A percentile compares a stretch with the other conserved stretches of the same genome.
phyloP scores from a whole-genome alignment of 2,888 invertebrate genomes.

The Crepidodera aurea region DNA sequence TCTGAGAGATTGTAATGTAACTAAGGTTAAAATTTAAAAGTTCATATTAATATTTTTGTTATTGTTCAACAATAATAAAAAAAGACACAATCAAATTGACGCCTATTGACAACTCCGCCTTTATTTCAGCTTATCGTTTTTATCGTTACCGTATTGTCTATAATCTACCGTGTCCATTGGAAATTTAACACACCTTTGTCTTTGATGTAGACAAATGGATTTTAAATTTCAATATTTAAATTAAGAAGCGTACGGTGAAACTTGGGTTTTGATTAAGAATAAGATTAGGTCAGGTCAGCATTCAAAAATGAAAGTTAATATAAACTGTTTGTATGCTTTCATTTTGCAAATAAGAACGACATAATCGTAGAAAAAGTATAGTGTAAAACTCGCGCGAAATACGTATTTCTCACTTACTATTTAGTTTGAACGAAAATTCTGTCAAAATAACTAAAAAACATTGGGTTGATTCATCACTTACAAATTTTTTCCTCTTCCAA shows the following conservation, averaged over 20 bases:
- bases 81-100: slow-evolving; percentile 16
- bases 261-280: neutral
- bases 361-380: too few species aligned
- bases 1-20: too few species aligned
- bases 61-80: slow-evolving; percentile 10
- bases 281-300: neutral
- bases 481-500: neutral
- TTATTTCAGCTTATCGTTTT: slow-evolving; percentile 20
- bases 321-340: too few species aligned
- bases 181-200: slow-evolving; percentile 24
- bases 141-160: slow-evolving; percentile 13
- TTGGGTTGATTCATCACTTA: too few species aligned
- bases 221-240: slow-evolving; percentile 15
- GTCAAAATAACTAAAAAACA: too few species aligned
- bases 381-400: too few species aligned
- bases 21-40: too few species aligned
- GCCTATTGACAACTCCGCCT: slow-evolving; percentile 25
- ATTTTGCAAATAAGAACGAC: too few species aligned
- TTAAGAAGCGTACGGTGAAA: slow-evolving; percentile 13
- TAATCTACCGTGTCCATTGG: slow-evolving; percentile 17
- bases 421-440: too few species aligned
- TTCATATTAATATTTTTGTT: neutral
- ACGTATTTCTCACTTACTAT: too few species aligned
- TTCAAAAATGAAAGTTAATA: slow-evolving; percentile 7
- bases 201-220: slow-evolving; percentile 11